A percentile compares a stretch with the other conserved stretches of the same genome.
These are phyloP conservation scores for Strix uralensis DNA, from an alignment of 2,113 vertebrate genomes.

Conservation along the genomic window DNA sequence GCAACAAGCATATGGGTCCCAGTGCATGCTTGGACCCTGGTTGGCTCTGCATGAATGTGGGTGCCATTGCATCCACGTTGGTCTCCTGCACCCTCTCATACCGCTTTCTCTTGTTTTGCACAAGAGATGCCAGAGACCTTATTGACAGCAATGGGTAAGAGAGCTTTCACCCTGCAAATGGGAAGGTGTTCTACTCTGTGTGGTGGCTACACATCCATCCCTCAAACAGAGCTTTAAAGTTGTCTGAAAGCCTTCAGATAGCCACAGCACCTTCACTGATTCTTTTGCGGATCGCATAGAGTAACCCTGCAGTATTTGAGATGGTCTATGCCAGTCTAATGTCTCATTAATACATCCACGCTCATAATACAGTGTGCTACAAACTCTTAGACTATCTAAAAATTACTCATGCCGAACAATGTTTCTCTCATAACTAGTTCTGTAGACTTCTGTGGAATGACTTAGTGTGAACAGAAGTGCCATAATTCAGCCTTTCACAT, in stretches of 20 bases:
- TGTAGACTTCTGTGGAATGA: neutral
- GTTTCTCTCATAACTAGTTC: neutral
- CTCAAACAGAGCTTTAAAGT: neutral
- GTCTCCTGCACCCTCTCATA: neutral
- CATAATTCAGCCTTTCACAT: neutral
- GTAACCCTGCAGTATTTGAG: neutral
- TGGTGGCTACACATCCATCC: neutral
- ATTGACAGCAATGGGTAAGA: neutral
- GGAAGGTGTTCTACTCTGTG: neutral
- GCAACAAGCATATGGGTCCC: neutral
- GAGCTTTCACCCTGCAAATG: neutral
- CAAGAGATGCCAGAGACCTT: neutral
- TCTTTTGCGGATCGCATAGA: neutral
- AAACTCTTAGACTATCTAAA: neutral
- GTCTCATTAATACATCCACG: neutral
- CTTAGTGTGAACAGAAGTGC: neutral
- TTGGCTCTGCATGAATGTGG: rapidly evolving
- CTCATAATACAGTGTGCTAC: neutral
- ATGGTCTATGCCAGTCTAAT: neutral
- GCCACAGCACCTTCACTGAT: neutral
- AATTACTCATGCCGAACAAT: neutral
- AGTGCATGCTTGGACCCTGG: neutral
- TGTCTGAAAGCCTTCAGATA: neutral
- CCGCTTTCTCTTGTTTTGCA: neutral
- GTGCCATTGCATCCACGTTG: too few relatives aligned